These are phyloP conservation scores for Drosophila mulleri DNA, from an alignment of 2,888 invertebrate genomes.

Conservation along the genomic window DNA sequence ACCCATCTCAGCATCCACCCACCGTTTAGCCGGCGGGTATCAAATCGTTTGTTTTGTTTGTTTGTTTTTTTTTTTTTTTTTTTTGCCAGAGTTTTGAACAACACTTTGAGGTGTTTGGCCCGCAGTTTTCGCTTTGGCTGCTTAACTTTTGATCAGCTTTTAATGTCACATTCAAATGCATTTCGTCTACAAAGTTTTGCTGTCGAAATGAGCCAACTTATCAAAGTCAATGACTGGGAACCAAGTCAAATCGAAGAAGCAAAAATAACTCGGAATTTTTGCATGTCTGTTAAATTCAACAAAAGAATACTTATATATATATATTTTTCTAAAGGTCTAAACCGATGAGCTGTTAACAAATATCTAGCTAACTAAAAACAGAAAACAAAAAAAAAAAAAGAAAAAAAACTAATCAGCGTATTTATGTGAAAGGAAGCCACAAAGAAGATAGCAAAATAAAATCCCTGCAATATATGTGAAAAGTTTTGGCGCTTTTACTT, in stretches of 20 bases:
- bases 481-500: slow-evolving; percentile 27
- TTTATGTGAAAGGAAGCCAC: slow-evolving; percentile 16
- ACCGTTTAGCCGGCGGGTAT: slow-evolving; percentile 22
- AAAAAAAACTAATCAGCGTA: slow-evolving; percentile 21
- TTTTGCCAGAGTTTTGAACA: slow-evolving; percentile 45
- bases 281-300: not conserved
- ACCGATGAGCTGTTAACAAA: not conserved
- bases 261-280: not conserved
- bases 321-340: not conserved
- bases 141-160: slow-evolving; percentile 77
- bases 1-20: not conserved
- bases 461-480: slow-evolving; percentile 14
- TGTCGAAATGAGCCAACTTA: slow-evolving; percentile 29
- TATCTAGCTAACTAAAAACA: slow-evolving; percentile 2
- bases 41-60: slow-evolving; percentile 52
- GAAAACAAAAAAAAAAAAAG: not conserved
- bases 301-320: not conserved
- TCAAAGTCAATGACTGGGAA: slow-evolving; percentile 21
- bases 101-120: slow-evolving; percentile 56
- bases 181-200: slow-evolving; percentile 71
- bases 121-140: slow-evolving; percentile 52
- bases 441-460: not conserved
- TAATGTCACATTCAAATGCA: slow-evolving; percentile 70
- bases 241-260: not conserved
- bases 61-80: not conserved